Base-by-base conservation (phyloP, 1,140 invertebrate genomes). In the Drosophila erecta region DNA sequence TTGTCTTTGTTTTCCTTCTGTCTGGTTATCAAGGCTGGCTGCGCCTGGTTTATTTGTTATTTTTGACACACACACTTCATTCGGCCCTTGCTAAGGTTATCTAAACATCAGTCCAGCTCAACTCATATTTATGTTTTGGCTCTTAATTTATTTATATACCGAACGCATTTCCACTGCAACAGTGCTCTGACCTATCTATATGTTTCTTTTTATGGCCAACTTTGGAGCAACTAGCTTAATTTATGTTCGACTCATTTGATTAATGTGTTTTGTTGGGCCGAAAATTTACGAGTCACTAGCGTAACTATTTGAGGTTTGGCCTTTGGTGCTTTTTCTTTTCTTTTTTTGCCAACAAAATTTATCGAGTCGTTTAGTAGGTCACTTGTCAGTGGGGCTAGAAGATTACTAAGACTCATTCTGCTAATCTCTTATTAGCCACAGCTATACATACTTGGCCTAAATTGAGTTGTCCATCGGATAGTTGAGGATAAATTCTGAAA, bases 171-270 rank as follows among this genome's bases (percentile, higher is more conserved):
- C 49, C 77, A 70, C 44, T 76, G 57, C 43, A 40, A 55, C 64
- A 60, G 54, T 20, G 30, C 51, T 41, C 47, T 41, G 38, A 44
- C 58, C 76, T 61, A 61, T 76, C 59, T 64, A 37, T 60, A 51
- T 41, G 41, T 37, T 80, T 64, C 71, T 50, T 69, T 80, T 80
- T 59, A 62, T 66, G 56, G 43, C 46, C 54, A 50, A 62, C 60
- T 73, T 67, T 30, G 44, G 60, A 53, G 49, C 56, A 79, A 59
- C 59, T 76, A 69, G 38, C 65, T 46, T 43, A 72, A 83, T 83
- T 81, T 81, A 81, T 83, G 69, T 76, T 83, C 55, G 75, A 53
- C 79, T 78, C 79, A 78, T 81, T 79, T 81, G 79, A 81, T 81
- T 69, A 81, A 81, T 81, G 69, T 61, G 65, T 70, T 56, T 46